Percentiles rank a stretch among this genome's conserved stretches.
Evolutionary conservation across 2,888 invertebrate species (phyloP).

Genomic region (Ellobium chinense): DNA sequence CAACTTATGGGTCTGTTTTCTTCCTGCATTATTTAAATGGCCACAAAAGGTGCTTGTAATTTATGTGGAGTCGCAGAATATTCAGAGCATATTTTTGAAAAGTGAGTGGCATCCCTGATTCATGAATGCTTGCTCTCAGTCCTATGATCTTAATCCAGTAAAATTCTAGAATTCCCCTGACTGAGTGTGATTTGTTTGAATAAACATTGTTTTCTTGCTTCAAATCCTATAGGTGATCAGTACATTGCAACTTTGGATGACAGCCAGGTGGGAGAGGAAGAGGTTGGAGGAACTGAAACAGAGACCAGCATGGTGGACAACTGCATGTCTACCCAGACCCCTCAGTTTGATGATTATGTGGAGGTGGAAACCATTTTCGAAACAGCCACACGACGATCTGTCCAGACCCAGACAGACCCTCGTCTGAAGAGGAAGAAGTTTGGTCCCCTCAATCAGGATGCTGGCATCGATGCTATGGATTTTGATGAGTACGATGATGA

Average conservation of each 20-base stretch:
- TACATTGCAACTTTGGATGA: conserved; percentile 45
- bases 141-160: too few species aligned
- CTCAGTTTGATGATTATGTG: conserved; percentile 65
- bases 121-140: too few species aligned
- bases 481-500: conserved; percentile 63
- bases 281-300: conserved; percentile 2
- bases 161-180: too few species aligned
- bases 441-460: conserved; percentile 66
- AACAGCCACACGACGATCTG: conserved; percentile 67
- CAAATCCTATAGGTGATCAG: conserved; percentile 31
- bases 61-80: too few species aligned
- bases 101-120: too few species aligned
- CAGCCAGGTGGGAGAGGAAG: conserved; percentile 37
- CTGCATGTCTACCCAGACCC: conserved; percentile 61
- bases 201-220: not conserved
- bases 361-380: conserved; percentile 72
- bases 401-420: conserved; percentile 74
- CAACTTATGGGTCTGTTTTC: too few species aligned
- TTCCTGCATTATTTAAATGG: too few species aligned
- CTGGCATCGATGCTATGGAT: conserved; percentile 62
- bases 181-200: not conserved
- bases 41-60: too few species aligned
- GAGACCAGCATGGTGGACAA: conserved; percentile 46
- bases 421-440: conserved; percentile 73
- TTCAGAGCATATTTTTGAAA: too few species aligned